Evolutionary conservation across 2,113 vertebrate genomes (phyloP), one percentile per base, ranked within the genome.

Genomic region (Fulmarus glacialis): DNA sequence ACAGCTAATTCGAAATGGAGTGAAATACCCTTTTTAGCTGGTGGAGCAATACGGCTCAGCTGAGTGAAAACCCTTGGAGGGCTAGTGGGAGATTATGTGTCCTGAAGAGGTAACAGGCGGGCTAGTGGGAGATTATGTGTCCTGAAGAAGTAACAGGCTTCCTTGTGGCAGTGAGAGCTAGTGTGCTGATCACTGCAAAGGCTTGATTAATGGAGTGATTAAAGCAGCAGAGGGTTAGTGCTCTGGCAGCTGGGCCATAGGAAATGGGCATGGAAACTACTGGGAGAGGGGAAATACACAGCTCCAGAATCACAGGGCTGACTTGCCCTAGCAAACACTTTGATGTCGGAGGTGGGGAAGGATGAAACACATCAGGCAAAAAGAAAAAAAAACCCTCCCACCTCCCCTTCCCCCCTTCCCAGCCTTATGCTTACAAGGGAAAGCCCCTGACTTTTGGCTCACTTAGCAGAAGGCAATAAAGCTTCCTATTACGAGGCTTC

Each of bases 361-460:
- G 97, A 97, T 96, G 96, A 97, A 97, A 97, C 97, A 95, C 97
- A 97, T 83, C 97, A 97, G 93, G 94, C 94, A 97, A 96, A 96
- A 87, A 91, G 48, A 48, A 84, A 90, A 93, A 93, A 97, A 89
- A 74, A 53, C 4, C n/a, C 70, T 75, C 77, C 77, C 52, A 5
- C 87, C 74, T 30, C 47, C 94, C 73, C 32, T 70, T 73, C 64
- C 88, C 91, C 84, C 62, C 56, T 83, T 64, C 58, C 83, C 82
- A 82, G 60, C 53, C 88, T 94, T 74, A 20, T 64, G 71, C 83
- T 89, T 96, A 29, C 88, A 81, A 96, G 92, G 93, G 83, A 96
- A 97, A 96, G 71, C 93, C 93, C 88, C 89, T 95, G 87, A 85
- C 90, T 96, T 89, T 89, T 92, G 95, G 94, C 89, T 96, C 87